Evolutionary conservation across 1,140 invertebrate species (phyloP), one percentile per base, ranked within the genome.

Genomic region (Nasonia vitripennis): DNA sequence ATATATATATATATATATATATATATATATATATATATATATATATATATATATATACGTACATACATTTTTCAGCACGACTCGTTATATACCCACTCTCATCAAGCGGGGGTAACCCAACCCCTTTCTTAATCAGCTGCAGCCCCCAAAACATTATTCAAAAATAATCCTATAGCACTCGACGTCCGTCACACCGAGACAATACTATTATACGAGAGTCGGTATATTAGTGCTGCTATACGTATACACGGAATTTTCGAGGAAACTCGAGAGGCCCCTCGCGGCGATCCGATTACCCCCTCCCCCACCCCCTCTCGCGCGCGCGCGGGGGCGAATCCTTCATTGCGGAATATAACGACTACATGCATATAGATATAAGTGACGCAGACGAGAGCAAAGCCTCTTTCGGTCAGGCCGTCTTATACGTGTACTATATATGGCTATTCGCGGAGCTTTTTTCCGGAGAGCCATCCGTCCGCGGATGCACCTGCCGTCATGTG

Each of bases 261-360:
- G 23, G 70, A 73, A 81, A 81, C 70, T 81, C 37, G 27, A 81
- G 27, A 81, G 70, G 27, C 68, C 41, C 79, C 68, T 81, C 27
- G 48, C 41, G 27, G 23, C 10, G 68, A 81, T 73, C 70, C 80
- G 70, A 81, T 81, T 81, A 74, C 80, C 41, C 41, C 34, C 68
- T 14, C 23, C n/a, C 68, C 23, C 55, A 2, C 55, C 2, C n/a
- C 2, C 23, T 2, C 27, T 2, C 27, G 27, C 27, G 27, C 27
- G 27, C 27, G 27, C 27, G 27, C 27, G 27, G 27, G 1, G 27
- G 27, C 70, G 27, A 73, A 81, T 81, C 41, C 70, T 73, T 73
- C n/a, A 70, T 62, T 20, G 55, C 6, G 55, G 51, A 55, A 55
- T 55, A 55, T 55, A 55, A 55, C 51, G 62, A 80, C 20, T 55